These are phyloP conservation scores for Lacanobia oleracea DNA, from an alignment of 2,888 invertebrate species.

Conservation along the genomic window DNA sequence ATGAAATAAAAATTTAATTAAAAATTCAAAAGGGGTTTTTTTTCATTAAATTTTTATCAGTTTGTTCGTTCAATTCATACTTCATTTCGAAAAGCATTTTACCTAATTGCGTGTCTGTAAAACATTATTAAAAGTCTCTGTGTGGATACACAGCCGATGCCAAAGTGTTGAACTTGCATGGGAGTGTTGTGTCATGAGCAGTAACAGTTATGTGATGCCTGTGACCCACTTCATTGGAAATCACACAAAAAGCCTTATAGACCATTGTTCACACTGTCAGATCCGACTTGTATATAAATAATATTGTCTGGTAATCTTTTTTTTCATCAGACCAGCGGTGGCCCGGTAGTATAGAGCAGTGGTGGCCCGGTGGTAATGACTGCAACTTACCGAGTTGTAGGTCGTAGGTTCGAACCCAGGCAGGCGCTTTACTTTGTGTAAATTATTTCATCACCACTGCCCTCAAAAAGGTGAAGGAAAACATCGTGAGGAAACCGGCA, in stretches of 20 bases:
- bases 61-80: constrained; percentile 1
- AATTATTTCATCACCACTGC: too few relatives aligned
- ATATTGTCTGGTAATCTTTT: constrained; percentile 32
- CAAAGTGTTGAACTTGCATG: constrained; percentile 79
- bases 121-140: constrained; percentile 53
- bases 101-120: constrained; percentile 55
- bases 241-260: constrained; percentile 77
- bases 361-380: too few relatives aligned
- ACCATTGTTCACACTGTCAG: constrained; percentile 72
- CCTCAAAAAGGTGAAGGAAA: too few relatives aligned
- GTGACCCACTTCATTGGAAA: constrained; percentile 82
- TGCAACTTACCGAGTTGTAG: too few relatives aligned
- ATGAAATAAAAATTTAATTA: too few relatives aligned
- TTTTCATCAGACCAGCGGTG: too few relatives aligned
- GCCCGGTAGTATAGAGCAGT: too few relatives aligned
- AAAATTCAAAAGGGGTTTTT: too few relatives aligned
- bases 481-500: too few relatives aligned
- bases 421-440: too few relatives aligned
- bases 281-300: constrained; percentile 43
- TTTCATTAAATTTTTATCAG: too few relatives aligned
- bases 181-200: constrained; percentile 84
- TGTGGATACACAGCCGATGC: constrained; percentile 67
- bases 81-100: constrained; percentile 27
- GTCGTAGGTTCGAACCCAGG: too few relatives aligned
- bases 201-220: constrained; percentile 85